Evolutionary conservation across 2,888 invertebrate genomes (phyloP).

Genomic region (Drosophila rubida): DNA sequence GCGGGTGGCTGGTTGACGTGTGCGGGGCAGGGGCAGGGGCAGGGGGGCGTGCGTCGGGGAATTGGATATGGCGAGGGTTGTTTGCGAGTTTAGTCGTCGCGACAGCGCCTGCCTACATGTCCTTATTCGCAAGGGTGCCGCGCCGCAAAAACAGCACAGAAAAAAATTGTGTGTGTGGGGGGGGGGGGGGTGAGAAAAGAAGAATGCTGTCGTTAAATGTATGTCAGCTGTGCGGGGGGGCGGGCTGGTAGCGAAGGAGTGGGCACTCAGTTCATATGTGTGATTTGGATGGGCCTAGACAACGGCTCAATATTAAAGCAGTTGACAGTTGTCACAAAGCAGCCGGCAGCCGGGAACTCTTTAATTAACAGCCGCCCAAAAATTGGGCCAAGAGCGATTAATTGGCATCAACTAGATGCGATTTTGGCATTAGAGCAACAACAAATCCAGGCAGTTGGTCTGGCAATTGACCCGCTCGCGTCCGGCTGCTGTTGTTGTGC

Average conservation of each 20-base stretch:
- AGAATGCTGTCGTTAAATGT: conserved; percentile 54
- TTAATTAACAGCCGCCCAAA: not conserved
- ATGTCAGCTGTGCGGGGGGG: conserved; percentile 47
- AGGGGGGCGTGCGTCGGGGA: conserved; percentile 13
- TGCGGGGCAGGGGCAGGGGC: too few species aligned
- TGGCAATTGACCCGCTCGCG: too few species aligned
- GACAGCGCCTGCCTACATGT: not conserved
- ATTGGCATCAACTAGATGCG: conserved; percentile 27
- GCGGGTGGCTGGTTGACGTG: conserved; percentile 4
- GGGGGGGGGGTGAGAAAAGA: too few species aligned
- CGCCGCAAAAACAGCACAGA: conserved; percentile 5
- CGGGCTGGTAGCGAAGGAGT: not conserved
- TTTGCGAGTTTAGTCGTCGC: conserved; percentile 26
- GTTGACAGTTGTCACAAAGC: conserved; percentile 52
- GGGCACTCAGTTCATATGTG: conserved; percentile 10
- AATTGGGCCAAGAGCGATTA: conserved; percentile 1
- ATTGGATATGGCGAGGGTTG: conserved; percentile 21
- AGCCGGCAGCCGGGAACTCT: not conserved
- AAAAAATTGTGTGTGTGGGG: too few species aligned
- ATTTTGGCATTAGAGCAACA: not conserved
- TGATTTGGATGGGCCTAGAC: conserved; percentile 9
- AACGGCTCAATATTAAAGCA: conserved; percentile 60
- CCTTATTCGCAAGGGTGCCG: conserved; percentile 28
- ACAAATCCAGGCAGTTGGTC: not conserved
- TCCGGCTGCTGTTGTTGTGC: too few species aligned